phyloP scores from a whole-genome alignment of 1,140 invertebrate species.

The Nymphalis io region DNA sequence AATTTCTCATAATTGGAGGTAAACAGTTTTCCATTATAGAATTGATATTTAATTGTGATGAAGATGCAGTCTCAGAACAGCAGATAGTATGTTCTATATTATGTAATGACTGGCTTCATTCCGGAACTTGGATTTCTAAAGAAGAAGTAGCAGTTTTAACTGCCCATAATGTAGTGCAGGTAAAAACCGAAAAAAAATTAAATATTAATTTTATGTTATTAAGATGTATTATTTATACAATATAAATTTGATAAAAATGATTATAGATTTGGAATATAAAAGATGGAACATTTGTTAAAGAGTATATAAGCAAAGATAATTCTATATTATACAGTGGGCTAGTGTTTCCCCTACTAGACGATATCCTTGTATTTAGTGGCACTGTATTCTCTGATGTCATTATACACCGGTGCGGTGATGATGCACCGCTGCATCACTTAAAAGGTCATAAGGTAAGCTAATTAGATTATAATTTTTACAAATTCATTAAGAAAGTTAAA shows the following conservation, averaged over 20 bases:
- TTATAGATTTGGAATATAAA: conserved; percentile 59
- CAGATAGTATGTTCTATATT: conserved; percentile 37
- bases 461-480: background rate
- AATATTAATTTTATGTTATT: background rate
- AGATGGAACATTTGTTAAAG: conserved; percentile 27
- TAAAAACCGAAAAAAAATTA: conserved; percentile 25
- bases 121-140: conserved; percentile 48
- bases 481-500: too few species aligned
- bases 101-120: conserved; percentile 69
- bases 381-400: conserved; percentile 73
- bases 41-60: background rate
- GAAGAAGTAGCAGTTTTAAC: conserved; percentile 54
- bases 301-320: conserved; percentile 54
- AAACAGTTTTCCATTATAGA: conserved; percentile 53
- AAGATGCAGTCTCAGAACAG: conserved; percentile 23
- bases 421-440: conserved; percentile 52
- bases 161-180: conserved; percentile 72
- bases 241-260: background rate
- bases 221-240: background rate
- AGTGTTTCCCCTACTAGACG: conserved; percentile 50
- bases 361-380: conserved; percentile 63
- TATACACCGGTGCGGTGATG: conserved; percentile 47
- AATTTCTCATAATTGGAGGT: conserved; percentile 64
- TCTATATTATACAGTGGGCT: conserved; percentile 72
- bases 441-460: conserved; percentile 63